Evolutionary conservation across 1,140 invertebrate species (phyloP), one percentile per base, ranked within the genome.

Genomic region (Eupeodes corollae): DNA sequence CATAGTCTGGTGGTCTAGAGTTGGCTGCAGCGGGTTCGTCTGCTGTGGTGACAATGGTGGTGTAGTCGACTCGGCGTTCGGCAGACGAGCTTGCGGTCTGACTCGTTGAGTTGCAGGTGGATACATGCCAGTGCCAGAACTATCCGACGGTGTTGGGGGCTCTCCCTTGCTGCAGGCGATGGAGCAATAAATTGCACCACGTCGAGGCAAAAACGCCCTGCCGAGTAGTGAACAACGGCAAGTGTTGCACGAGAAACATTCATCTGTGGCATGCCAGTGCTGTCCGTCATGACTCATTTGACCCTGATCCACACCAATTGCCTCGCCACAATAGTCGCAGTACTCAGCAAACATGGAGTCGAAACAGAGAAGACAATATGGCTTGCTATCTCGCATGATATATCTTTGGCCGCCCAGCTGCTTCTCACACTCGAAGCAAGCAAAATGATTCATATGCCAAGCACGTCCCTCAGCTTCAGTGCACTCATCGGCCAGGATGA

Each of bases 391-490:
- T 16, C 89, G 75, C 91, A 98, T 98, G 54, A 98, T 95, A 73
- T 99, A 99, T 30, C 92, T 79, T 68, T 97, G 90, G 0, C 94
- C 96, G 6, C 95, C 95, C 21, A 99, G 78, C 70, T 93, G 88
- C 49, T 80, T 74, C 64, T 93, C 85, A 74, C 96, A 99, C 65
- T 97, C 91, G 50, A 89, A 84, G 63, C 96, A 99, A 3, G 88
- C 88, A 68, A 99, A 99, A 70, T 98, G 95, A 56, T 90, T 87
- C 90, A 98, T 96, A 71, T 99, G 95, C 94, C 94, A 99, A 38
- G 92, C 92, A 52, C 90, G 76, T 11, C 93, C 93, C 67, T 98
- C 96, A 1, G 95, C 96, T 70, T 98, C 94, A 11, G 95, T 98
- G 72, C 94, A 98, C 73, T 98, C 94, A 67, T 98, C 94, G 1